Percentiles rank a stretch among this genome's conserved stretches.
Conservation (phyloP, 2,797 vertebrate genomes). For the Girardinus metallicus region DNA sequence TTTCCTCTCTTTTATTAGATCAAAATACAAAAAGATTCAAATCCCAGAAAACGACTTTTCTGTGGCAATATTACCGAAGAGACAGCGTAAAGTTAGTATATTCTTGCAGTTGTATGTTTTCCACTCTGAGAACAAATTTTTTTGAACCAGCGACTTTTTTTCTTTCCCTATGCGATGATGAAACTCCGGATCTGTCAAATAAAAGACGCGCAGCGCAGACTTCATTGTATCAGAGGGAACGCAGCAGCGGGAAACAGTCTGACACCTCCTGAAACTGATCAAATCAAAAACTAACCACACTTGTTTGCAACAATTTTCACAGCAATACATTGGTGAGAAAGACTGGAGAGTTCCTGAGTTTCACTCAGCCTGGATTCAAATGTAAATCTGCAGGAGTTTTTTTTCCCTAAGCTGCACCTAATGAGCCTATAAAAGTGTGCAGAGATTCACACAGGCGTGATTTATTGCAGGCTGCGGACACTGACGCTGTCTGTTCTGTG, state of each 20-base stretch:
- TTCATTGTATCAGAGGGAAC: constrained; percentile 7
- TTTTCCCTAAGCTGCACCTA: constrained; percentile 20
- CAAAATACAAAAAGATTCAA: not conserved
- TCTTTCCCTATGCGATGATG: constrained; percentile 21
- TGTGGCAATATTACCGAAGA: not conserved
- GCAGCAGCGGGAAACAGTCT: constrained; percentile 25
- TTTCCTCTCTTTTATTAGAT: not conserved
- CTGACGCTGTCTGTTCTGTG: constrained; percentile 52
- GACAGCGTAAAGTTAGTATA: not conserved
- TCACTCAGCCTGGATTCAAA: constrained; percentile 10
- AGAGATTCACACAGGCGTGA: constrained; percentile 42
- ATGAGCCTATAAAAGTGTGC: constrained; percentile 51
- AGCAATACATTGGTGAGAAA: constrained; percentile 40
- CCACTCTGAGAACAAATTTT: not conserved
- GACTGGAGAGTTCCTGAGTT: constrained; percentile 21
- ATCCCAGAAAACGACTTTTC: not conserved
- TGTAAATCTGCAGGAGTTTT: constrained; percentile 21
- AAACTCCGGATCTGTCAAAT: constrained; percentile 25
- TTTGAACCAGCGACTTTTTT: not conserved
- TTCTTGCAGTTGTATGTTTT: not conserved
- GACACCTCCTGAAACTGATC: constrained; percentile 48
- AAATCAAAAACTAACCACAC: constrained; percentile 44
- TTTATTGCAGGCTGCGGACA: constrained; percentile 52
- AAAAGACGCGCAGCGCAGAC: constrained; percentile 15
- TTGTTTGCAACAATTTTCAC: constrained; percentile 51